A percentile compares a stretch with the other conserved stretches of the same genome.
phyloP scores from a whole-genome alignment of 2,888 invertebrate genomes.

The Plagiodera versicolora region DNA sequence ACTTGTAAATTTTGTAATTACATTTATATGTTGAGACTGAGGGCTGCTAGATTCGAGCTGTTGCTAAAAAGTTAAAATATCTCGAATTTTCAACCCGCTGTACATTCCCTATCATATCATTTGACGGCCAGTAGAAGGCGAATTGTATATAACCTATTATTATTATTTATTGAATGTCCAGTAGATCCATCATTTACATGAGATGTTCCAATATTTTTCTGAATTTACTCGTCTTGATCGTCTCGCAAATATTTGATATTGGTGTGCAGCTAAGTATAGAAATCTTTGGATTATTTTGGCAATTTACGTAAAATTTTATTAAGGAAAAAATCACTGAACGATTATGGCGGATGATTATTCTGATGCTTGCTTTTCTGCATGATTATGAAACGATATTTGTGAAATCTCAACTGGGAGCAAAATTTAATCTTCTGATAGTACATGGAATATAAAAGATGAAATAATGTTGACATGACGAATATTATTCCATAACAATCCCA shows the following conservation, averaged over 20 bases:
- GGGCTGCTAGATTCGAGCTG: slow-evolving; percentile 27
- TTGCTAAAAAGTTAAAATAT: background rate
- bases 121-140: slow-evolving; percentile 48
- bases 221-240: slow-evolving; percentile 23
- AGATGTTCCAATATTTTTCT: slow-evolving; percentile 36
- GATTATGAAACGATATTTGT: background rate
- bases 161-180: slow-evolving; percentile 24
- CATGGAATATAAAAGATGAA: too few relatives aligned
- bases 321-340: too few relatives aligned
- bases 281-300: background rate
- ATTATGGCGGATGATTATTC: too few relatives aligned
- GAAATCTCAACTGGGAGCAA: background rate
- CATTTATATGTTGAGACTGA: slow-evolving; percentile 56
- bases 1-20: slow-evolving; percentile 53
- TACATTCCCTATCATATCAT: slow-evolving; percentile 55
- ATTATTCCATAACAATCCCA: background rate
- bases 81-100: slow-evolving; percentile 39
- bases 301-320: background rate
- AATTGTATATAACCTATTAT: slow-evolving; percentile 45
- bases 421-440: too few relatives aligned
- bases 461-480: background rate
- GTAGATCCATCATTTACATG: slow-evolving; percentile 37
- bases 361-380: background rate
- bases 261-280: slow-evolving; percentile 8
- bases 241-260: slow-evolving; percentile 6